These are phyloP conservation scores for Teleiodes luculella DNA, from an alignment of 2,888 invertebrate species.

Conservation along the genomic window DNA sequence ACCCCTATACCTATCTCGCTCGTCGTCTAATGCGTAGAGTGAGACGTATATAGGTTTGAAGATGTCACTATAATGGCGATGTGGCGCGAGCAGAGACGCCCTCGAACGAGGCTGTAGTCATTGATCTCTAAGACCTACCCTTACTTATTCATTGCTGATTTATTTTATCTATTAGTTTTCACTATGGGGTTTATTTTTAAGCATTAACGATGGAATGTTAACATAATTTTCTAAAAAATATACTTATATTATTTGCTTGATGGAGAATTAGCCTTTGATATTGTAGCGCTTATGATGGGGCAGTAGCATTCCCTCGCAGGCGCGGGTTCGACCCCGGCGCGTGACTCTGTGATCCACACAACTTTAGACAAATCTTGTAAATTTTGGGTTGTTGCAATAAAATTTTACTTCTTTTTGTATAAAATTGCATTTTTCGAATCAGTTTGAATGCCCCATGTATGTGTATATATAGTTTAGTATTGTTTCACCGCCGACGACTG, in stretches of 20 bases:
- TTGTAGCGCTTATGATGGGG: slow-evolving; percentile 51
- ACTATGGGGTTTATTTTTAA: slow-evolving; percentile 57
- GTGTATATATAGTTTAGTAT: slow-evolving; percentile 51
- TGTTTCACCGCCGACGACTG: slow-evolving; percentile 34
- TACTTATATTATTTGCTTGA: slow-evolving; percentile 39
- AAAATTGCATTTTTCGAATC: slow-evolving; percentile 55
- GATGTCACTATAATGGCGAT: neutral
- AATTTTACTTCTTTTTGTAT: slow-evolving; percentile 48
- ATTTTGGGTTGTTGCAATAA: slow-evolving; percentile 77
- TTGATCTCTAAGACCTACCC: slow-evolving; percentile 40
- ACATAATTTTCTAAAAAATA: slow-evolving; percentile 39
- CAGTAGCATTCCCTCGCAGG: slow-evolving; percentile 14
- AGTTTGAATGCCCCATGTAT: slow-evolving; percentile 51
- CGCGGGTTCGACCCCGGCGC: slow-evolving; percentile 28
- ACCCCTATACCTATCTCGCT: no score
- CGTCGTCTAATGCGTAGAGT: no score
- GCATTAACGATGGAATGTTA: slow-evolving; percentile 64
- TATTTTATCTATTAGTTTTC: slow-evolving; percentile 26
- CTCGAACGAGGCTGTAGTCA: slow-evolving; percentile 39
- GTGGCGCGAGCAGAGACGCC: slow-evolving; percentile 25
- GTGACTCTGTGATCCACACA: slow-evolving; percentile 52
- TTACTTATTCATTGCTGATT: neutral
- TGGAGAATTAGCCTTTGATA: slow-evolving; percentile 44
- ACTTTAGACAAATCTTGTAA: slow-evolving; percentile 52
- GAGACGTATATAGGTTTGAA: no score